phyloP scores from a whole-genome alignment of 1,140 invertebrate species.

The Reticulitermes speratus region DNA sequence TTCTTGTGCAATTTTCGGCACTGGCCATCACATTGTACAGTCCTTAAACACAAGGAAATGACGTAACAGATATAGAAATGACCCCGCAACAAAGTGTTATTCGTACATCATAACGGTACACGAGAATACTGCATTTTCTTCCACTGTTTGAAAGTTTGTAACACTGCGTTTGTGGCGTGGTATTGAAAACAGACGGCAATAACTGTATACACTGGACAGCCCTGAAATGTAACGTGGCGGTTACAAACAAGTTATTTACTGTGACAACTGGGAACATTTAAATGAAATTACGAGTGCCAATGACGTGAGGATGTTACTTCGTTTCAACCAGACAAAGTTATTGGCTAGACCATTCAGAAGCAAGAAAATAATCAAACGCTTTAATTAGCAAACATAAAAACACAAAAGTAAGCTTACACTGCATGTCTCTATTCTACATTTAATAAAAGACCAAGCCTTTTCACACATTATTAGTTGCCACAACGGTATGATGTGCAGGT shows the following conservation, averaged over 20 bases:
- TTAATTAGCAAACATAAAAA: too few relatives aligned
- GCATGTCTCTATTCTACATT: not conserved
- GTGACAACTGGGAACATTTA: not conserved
- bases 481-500: too few relatives aligned
- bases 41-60: too few relatives aligned
- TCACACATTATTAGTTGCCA: not conserved
- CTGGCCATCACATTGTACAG: too few relatives aligned
- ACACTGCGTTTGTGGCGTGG: too few relatives aligned
- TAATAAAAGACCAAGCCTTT: not conserved
- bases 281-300: not conserved
- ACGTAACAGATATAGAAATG: too few relatives aligned
- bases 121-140: too few relatives aligned
- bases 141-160: too few relatives aligned
- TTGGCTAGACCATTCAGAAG: not conserved
- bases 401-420: too few relatives aligned
- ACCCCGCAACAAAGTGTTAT: too few relatives aligned
- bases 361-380: not conserved
- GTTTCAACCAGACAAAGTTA: not conserved
- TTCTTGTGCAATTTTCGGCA: too few relatives aligned
- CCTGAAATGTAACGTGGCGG: not conserved
- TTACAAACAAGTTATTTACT: not conserved
- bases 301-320: not conserved
- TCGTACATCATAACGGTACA: too few relatives aligned
- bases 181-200: not conserved
- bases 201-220: not conserved